Percentiles rank a stretch among this genome's conserved stretches.
phyloP scores from a whole-genome alignment of 1,140 invertebrate species.

The Physella acuta region DNA sequence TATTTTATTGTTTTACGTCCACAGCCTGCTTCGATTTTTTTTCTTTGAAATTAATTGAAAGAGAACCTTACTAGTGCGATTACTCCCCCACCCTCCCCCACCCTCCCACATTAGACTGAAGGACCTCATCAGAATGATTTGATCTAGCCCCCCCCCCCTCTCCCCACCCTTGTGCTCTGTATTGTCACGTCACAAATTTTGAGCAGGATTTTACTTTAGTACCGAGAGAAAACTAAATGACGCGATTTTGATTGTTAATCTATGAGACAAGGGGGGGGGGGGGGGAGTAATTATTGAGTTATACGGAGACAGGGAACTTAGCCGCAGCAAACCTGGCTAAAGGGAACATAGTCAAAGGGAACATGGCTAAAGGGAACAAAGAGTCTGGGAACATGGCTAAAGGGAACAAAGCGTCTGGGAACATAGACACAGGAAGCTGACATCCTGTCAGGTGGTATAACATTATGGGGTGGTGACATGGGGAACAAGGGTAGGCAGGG shows the following conservation, averaged over 20 bases:
- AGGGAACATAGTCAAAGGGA: background rate
- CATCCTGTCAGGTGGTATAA: background rate
- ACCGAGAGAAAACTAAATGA: background rate
- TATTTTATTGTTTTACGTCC: background rate
- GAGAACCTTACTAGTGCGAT: background rate
- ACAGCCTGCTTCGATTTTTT: background rate
- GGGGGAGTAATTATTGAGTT: background rate
- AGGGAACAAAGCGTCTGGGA: background rate
- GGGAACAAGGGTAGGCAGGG: no score
- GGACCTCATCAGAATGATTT: background rate
- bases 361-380: background rate
- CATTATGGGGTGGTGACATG: no score
- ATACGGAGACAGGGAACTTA: background rate
- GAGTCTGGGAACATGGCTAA: background rate
- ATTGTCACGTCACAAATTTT: background rate
- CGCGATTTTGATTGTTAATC: background rate
- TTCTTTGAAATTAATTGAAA: background rate
- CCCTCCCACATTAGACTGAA: background rate
- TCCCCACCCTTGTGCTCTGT: background rate
- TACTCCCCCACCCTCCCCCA: background rate
- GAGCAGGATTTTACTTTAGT: background rate
- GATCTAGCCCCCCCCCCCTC: background rate
- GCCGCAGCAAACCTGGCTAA: background rate
- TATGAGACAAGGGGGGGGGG: background rate
- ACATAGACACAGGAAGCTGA: background rate